These are phyloP conservation scores for Onthophagus taurus DNA, from an alignment of 1,140 invertebrate genomes.

Conservation along the genomic window DNA sequence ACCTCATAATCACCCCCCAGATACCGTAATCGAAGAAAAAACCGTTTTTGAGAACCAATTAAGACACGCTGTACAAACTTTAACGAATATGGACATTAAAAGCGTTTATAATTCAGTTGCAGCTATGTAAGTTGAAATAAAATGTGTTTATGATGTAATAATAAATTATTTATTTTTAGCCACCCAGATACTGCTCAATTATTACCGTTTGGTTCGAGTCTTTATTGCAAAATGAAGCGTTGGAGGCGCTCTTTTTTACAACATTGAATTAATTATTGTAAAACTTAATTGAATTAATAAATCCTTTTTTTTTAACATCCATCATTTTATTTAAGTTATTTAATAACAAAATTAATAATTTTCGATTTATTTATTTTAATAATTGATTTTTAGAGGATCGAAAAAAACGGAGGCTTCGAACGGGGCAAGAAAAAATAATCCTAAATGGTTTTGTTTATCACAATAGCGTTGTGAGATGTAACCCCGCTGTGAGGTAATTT, in stretches of 20 bases:
- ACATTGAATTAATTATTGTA: background rate
- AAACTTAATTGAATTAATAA: background rate
- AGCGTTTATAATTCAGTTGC: constrained; percentile 9
- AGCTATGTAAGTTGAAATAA: constrained; percentile 4
- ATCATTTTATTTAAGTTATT: background rate
- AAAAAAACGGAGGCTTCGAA: constrained; percentile 6
- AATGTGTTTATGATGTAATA: background rate
- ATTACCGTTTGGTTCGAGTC: constrained; percentile 19
- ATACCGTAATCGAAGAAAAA: constrained; percentile 31
- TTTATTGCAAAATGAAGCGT: constrained; percentile 13
- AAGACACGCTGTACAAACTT: constrained; percentile 4
- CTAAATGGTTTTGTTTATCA: constrained; percentile 13
- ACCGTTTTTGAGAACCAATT: constrained; percentile 31
- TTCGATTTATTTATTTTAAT: constrained; percentile 6
- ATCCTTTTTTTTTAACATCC: background rate
- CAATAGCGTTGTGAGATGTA: constrained; percentile 11
- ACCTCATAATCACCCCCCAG: constrained; percentile 33
- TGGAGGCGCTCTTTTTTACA: constrained; percentile 6
- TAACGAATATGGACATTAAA: constrained; percentile 6
- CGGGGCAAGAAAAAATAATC: constrained; percentile 6
- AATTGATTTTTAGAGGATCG: constrained; percentile 2
- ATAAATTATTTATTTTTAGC: constrained; percentile 13
- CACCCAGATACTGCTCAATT: constrained; percentile 22
- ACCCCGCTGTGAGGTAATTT: constrained; percentile 9
- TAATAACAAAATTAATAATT: background rate